Base-by-base conservation (phyloP, 2,113 vertebrate genomes). In the Jacana jacana region DNA sequence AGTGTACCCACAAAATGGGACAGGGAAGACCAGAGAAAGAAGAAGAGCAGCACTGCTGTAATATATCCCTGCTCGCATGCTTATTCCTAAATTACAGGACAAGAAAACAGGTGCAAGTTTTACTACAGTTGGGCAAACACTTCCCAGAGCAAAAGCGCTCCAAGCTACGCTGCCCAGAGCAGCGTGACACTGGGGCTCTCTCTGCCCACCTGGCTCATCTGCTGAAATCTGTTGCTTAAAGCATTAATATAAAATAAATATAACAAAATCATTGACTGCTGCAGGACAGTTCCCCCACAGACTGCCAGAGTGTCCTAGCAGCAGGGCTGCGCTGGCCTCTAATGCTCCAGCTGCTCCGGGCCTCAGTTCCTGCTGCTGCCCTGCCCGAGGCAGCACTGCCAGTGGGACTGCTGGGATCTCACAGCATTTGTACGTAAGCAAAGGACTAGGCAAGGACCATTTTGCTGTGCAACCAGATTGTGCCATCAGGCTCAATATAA, bases 11-110 rank as follows among this genome's bases (percentile, higher is more conserved):
- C 44, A 51, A 27, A 77, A 81, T 31, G 78, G 66, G 48, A 52
- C 63, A 48, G 52, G 64, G 87, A 73, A 95, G 25, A 25, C 65
- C 16, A 75, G 28, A 42, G 68, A 70, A 71, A 93, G 79, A 82
- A 70, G 70, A 94, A 88, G 76, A 86, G 58, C 80, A 92, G 84
- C 79, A 55, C 88, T 72, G 66, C 48, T 35, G 57, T 4, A 90
- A 28, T 31, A 75, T 37, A 78, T 44, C 69, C 77, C 83, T 7
- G 15, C 64, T 82, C 70, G 24, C 76, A 86, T 0, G 0, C 64
- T n/a, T n/a, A 58, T 33, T 24, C 86, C 73, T 46, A 79, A 75
- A 85, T 76, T 81, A 48, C 68, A 76, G 86, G 44, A 69, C 79
- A 51, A 93, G 75, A 55, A 58, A 77, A 87, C 0, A 9, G 19